A percentile compares a stretch with the other conserved stretches of the same genome.
These are phyloP conservation scores for Eurystomus glaucurus DNA, from an alignment of 2,797 vertebrate genomes.

Conservation along the genomic window DNA sequence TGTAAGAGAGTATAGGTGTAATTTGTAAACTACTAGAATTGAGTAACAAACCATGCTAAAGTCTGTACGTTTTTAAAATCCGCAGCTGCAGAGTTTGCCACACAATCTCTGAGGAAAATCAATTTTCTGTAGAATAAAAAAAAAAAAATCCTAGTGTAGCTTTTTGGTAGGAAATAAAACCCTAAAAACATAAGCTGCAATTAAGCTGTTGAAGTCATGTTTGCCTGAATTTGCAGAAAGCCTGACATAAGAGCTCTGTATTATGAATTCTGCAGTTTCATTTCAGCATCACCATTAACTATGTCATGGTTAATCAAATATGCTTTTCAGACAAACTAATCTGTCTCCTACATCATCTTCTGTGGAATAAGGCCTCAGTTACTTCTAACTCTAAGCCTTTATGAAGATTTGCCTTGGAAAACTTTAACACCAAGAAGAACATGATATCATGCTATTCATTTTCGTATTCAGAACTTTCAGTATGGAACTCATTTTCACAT, in stretches of 20 bases:
- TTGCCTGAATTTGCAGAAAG: conserved; percentile 12
- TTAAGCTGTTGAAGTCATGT: conserved; percentile 1
- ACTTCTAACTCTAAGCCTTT: neutral
- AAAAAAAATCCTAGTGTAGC: neutral
- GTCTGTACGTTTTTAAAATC: neutral
- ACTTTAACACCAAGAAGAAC: neutral
- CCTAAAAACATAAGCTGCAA: neutral
- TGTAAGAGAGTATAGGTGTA: neutral
- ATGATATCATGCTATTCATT: neutral
- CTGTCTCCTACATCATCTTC: neutral
- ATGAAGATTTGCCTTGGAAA: neutral
- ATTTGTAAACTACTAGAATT: neutral
- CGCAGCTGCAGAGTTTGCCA: neutral
- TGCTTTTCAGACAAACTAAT: neutral
- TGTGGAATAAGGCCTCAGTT: neutral
- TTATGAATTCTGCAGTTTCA: neutral
- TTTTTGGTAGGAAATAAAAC: conserved; percentile 20
- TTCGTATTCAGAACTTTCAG: neutral
- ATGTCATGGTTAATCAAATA: neutral
- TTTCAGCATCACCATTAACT: conserved; percentile 1
- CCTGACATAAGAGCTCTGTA: neutral
- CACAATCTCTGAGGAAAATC: neutral
- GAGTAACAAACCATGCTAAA: neutral
- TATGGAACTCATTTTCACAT: neutral
- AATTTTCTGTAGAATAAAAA: neutral